A percentile compares a stretch with the other conserved stretches of the same genome.
Conservation (phyloP, 1,140 invertebrate species). For the Pogonomyrmex barbatus region DNA sequence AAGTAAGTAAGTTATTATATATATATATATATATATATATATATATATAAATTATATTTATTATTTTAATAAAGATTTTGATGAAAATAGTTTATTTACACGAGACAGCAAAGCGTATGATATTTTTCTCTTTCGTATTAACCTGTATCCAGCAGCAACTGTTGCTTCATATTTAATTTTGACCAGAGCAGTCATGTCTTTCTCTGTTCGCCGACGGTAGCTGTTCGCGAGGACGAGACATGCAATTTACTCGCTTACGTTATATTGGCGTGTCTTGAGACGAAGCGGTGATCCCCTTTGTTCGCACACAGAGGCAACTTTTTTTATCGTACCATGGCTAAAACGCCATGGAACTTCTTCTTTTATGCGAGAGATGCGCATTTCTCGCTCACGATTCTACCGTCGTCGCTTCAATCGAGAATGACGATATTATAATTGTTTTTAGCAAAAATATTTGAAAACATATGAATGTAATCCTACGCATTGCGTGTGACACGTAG, state of each 20-base stretch:
- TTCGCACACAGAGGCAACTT: neutral
- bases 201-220: neutral
- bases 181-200: conserved; percentile 11
- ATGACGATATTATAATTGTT: neutral
- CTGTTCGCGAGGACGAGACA: neutral
- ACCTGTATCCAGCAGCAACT: neutral
- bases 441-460: neutral
- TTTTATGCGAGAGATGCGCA: neutral
- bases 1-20: too few relatives aligned
- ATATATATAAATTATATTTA: neutral
- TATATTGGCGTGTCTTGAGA: conserved; percentile 30
- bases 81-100: neutral
- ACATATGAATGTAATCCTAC: neutral
- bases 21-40: too few relatives aligned
- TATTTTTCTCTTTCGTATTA: conserved; percentile 19
- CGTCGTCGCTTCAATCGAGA: neutral
- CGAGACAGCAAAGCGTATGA: neutral
- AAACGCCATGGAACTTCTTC: neutral
- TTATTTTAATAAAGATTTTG: neutral
- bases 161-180: conserved; percentile 51
- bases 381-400: neutral
- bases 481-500: neutral
- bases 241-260: conserved; percentile 25
- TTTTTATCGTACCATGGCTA: neutral
- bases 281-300: conserved; percentile 8